These are phyloP conservation scores for Melanotaenia nigrans DNA, from an alignment of 2,797 vertebrate species.

Conservation along the genomic window DNA sequence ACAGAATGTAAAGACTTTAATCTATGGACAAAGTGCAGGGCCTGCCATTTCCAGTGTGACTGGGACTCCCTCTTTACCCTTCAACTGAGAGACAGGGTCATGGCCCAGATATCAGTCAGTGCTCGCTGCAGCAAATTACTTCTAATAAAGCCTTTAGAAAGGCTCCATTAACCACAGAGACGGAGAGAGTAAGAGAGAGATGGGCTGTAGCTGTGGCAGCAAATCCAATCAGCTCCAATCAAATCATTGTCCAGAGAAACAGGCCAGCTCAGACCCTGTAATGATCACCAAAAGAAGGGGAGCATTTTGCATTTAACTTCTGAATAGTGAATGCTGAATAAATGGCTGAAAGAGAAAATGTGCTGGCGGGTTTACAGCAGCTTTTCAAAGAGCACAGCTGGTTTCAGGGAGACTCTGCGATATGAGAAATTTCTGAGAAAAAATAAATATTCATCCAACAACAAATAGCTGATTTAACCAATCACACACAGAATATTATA, in stretches of 20 bases:
- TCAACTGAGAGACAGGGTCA: slow-evolving; percentile 79
- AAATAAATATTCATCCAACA: slow-evolving; percentile 4
- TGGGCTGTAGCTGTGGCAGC: slow-evolving; percentile 27
- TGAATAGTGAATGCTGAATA: slow-evolving; percentile 8
- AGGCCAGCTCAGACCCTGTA: slow-evolving; percentile 12
- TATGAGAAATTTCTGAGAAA: background rate
- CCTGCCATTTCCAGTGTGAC: slow-evolving; percentile 45
- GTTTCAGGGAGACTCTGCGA: background rate
- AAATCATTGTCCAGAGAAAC: slow-evolving; percentile 40
- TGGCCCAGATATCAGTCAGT: slow-evolving; percentile 85
- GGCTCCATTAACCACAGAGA: slow-evolving; percentile 74
- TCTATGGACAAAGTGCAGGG: slow-evolving; percentile 37
- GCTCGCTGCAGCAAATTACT: slow-evolving; percentile 87
- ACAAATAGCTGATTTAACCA: slow-evolving; percentile 4
- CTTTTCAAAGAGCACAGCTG: slow-evolving; percentile 22
- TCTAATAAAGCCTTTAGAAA: slow-evolving; percentile 82
- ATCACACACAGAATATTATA: background rate
- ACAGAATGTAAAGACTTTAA: slow-evolving; percentile 29
- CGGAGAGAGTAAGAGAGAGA: slow-evolving; percentile 43
- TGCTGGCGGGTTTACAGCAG: slow-evolving; percentile 3
- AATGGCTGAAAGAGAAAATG: slow-evolving; percentile 11
- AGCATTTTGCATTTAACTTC: slow-evolving; percentile 30
- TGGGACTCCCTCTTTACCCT: slow-evolving; percentile 65
- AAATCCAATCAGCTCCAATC: slow-evolving; percentile 66
- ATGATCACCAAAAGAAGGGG: slow-evolving; percentile 17